Conservation (phyloP, 92 coral and sea anemone species). For the Ricordea florida region DNA sequence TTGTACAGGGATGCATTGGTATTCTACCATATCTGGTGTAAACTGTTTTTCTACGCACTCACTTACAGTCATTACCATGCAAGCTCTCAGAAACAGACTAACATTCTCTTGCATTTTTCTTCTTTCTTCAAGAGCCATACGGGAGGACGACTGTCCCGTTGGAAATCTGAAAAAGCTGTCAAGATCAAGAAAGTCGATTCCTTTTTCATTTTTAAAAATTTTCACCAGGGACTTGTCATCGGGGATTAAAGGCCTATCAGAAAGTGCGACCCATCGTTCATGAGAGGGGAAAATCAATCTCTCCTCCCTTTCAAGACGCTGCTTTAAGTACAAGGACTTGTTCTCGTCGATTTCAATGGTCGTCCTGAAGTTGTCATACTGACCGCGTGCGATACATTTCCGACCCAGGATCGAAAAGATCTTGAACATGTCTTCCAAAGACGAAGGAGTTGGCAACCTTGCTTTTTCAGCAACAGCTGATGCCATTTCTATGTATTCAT, state of each 20-base stretch:
- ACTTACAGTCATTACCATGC: conserved; percentile 69
- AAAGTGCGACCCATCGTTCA: conserved; percentile 76
- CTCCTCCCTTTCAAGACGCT: conserved; percentile 45
- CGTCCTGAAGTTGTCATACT: neutral
- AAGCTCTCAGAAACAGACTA: conserved; percentile 47
- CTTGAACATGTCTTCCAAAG: conserved; percentile 54
- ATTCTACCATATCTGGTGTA: conserved; percentile 41
- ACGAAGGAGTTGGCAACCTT: conserved; percentile 69
- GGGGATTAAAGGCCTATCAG: conserved; percentile 69
- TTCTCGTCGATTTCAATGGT: conserved; percentile 10
- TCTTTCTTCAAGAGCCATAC: neutral
- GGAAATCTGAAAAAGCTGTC: conserved; percentile 21
- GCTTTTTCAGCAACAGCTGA: conserved; percentile 60
- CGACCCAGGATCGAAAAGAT: conserved; percentile 76
- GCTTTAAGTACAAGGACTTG: conserved; percentile 35
- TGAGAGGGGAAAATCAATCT: conserved; percentile 64
- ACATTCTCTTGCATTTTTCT: conserved; percentile 36
- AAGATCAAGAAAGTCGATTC: conserved; percentile 71
- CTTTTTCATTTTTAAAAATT: conserved; percentile 69
- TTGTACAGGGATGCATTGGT: conserved; percentile 63
- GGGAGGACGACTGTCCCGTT: neutral
- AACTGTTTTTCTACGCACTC: conserved; percentile 55
- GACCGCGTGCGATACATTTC: conserved; percentile 40
- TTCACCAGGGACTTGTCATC: conserved; percentile 72
- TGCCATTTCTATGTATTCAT: conserved; percentile 85